A percentile compares a stretch with the other conserved stretches of the same genome.
phyloP scores from a whole-genome alignment of 2,888 invertebrate genomes.

The Allygus modestus region DNA sequence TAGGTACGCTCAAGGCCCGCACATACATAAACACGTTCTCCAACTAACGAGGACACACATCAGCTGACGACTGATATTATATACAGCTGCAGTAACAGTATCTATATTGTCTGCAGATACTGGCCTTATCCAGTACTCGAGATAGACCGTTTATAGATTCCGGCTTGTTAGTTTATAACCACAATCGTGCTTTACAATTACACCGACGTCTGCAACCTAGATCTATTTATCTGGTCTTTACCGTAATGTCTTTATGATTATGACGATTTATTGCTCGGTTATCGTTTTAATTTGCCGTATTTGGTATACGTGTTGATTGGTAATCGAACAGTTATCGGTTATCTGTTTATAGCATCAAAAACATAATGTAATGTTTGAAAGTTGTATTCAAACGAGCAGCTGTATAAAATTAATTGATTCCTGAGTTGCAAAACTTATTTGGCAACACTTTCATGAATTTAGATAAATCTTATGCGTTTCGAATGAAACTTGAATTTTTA shows the following conservation, averaged over 20 bases:
- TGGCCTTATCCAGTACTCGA: not conserved
- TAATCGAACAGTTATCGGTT: no score
- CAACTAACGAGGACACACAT: not conserved
- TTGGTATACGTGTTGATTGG: not conserved
- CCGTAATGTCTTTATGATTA: slow-evolving; percentile 7
- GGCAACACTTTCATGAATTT: no score
- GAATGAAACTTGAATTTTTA: no score
- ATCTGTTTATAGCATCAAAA: no score
- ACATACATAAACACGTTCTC: not conserved
- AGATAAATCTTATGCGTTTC: no score
- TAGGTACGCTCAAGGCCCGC: not conserved
- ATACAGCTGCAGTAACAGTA: slow-evolving; percentile 22
- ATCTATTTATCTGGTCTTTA: not conserved
- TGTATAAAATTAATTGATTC: no score
- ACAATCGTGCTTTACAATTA: not conserved
- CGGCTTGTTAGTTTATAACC: not conserved
- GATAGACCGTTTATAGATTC: not conserved
- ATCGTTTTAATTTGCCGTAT: not conserved
- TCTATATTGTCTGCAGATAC: not conserved
- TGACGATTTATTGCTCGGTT: not conserved
- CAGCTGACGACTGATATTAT: not conserved
- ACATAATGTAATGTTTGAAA: no score
- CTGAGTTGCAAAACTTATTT: no score
- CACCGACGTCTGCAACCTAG: not conserved
- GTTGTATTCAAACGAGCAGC: no score